Conservation (phyloP, 2,113 vertebrate genomes). For the Sceloporus undulatus region DNA sequence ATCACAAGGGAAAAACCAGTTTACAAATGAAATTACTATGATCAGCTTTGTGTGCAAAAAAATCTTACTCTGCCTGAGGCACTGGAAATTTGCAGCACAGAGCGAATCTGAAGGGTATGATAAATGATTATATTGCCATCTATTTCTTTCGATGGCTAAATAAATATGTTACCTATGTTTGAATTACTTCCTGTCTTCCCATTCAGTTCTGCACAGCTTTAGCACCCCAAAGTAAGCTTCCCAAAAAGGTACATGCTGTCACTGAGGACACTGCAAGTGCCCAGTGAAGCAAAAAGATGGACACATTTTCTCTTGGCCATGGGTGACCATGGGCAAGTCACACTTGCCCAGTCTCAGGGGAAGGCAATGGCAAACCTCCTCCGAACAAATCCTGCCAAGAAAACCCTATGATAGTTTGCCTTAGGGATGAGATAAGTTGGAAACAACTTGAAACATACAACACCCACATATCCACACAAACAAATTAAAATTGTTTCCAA, state of each 20-base stretch:
- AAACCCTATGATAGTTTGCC: too few species aligned
- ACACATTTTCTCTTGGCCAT: too few species aligned
- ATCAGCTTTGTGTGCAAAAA: neutral
- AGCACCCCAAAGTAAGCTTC: neutral
- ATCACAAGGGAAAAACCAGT: neutral
- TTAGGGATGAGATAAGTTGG: too few species aligned
- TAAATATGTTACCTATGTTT: neutral
- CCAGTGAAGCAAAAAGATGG: too few species aligned
- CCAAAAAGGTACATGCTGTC: neutral
- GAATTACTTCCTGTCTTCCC: neutral
- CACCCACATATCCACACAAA: constrained; percentile 27
- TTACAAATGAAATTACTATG: neutral
- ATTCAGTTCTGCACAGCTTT: neutral
- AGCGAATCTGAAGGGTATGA: neutral
- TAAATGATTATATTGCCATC: neutral
- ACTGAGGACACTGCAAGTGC: neutral
- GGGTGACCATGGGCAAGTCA: too few species aligned
- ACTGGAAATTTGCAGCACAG: neutral
- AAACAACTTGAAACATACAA: too few species aligned
- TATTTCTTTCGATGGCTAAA: neutral
- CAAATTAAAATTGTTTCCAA: constrained; percentile 12
- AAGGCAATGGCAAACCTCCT: too few species aligned
- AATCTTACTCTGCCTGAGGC: neutral
- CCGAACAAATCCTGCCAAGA: too few species aligned
- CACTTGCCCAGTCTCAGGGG: too few species aligned